Conservation (phyloP, 2,113 vertebrate genomes). For the Cervus canadensis region DNA sequence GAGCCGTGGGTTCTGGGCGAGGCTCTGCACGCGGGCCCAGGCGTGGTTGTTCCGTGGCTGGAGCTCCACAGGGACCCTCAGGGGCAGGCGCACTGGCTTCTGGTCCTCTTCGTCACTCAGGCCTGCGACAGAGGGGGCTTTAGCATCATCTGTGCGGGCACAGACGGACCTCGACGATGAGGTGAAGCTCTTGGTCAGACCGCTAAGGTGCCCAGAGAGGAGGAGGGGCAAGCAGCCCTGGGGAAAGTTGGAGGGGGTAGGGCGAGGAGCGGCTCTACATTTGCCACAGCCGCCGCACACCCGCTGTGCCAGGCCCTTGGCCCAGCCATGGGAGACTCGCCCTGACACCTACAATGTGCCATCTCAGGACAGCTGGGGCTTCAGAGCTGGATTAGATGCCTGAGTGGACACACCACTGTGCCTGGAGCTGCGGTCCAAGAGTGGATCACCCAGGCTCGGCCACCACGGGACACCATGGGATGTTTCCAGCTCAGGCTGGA, state of each 20-base stretch:
- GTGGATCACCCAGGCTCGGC: neutral
- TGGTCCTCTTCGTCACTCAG: conserved; percentile 98
- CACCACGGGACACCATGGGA: fast-evolving
- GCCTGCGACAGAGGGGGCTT: conserved; percentile 77
- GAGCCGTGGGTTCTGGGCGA: conserved; percentile 98
- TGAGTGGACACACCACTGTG: neutral
- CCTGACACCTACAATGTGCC: neutral
- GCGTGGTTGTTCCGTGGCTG: conserved; percentile 96
- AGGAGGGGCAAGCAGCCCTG: neutral
- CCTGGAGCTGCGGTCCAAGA: neutral
- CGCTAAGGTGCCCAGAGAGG: neutral
- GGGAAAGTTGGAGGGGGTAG: neutral
- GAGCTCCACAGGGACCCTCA: conserved; percentile 94
- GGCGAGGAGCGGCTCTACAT: fast-evolving
- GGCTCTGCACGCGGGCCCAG: conserved; percentile 95
- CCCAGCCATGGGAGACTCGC: fast-evolving
- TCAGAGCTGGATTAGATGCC: neutral
- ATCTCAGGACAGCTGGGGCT: neutral
- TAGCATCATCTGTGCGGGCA: neutral
- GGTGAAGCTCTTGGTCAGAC: fast-evolving
- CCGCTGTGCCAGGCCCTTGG: neutral
- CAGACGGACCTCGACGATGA: neutral
- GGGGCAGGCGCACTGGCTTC: conserved; percentile 94
- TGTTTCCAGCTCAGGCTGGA: neutral
- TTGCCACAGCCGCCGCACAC: fast-evolving